Conservation (phyloP, 2,888 invertebrate genomes). For the Lithophane ornitopus region DNA sequence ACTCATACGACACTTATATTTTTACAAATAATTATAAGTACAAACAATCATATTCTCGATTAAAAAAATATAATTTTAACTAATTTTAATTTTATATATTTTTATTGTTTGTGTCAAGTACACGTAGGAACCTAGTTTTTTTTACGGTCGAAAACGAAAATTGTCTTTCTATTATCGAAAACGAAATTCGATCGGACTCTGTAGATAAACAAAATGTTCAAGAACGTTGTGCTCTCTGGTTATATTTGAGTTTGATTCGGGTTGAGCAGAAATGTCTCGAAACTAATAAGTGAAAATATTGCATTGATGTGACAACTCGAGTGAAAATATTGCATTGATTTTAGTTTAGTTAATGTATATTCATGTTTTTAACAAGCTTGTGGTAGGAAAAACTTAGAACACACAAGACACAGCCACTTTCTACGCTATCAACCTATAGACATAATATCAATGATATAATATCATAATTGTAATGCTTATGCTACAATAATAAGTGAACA, state of each 20-base stretch:
- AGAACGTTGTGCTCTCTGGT: neutral
- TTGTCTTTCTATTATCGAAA: neutral
- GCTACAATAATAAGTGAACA: conserved; percentile 27
- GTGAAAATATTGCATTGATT: neutral
- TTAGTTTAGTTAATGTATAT: neutral
- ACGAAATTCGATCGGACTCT: neutral
- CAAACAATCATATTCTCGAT: conserved; percentile 5
- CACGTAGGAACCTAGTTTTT: no score
- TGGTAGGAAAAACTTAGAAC: neutral
- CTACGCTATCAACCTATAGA: neutral
- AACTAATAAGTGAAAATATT: neutral
- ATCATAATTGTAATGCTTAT: neutral
- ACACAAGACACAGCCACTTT: neutral
- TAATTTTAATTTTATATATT: no score
- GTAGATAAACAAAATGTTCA: neutral
- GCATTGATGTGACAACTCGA: no score
- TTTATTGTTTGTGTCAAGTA: no score
- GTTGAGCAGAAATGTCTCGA: neutral
- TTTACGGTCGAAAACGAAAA: neutral
- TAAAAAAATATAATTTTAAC: neutral
- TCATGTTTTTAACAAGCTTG: neutral
- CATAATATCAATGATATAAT: no score
- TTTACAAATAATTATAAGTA: conserved; percentile 32
- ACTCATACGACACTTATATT: conserved; percentile 19
- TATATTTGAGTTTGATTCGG: neutral